Evolutionary conservation across 2,888 invertebrate species (phyloP), one percentile per base, ranked within the genome.

Genomic region (Dexiosoma caninum): DNA sequence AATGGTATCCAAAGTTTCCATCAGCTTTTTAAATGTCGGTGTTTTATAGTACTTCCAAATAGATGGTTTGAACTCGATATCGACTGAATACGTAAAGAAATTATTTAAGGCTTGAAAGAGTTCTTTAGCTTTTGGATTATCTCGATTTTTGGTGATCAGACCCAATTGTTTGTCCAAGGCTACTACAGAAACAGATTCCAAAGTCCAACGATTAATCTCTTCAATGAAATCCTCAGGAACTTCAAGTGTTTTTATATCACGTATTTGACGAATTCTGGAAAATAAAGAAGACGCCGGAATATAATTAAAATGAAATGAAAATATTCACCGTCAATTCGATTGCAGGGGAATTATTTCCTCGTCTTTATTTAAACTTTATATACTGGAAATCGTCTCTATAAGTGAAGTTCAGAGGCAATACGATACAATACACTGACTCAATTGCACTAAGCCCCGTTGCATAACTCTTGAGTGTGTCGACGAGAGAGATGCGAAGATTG

Each of bases 181-280:
- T 4, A 92, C 87, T 7, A 89, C 86, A 0, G 89, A 89, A 0
- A 91, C 88, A 0, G 91, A 92, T 87, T 94, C 94, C 16, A 94
- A 86, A 2, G 92, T 91, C 93, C 93, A 93, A 80, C 91, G 91
- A 69, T 91, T 91, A 0, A 93, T 84, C 82, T 92, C 91, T 19
- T 91, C 91, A 49, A 89, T 83, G 67, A 93, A 92, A 82, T 91
- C 85, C 0, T 85, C 86, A 0, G 91, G 89, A 49, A 91, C 88
- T 84, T 91, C 91, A 2, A 84, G 40, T 0, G 88, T 86, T 1
- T 21, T 60, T 0, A 85, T 74, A 83, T 90, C 86, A 2, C 90
- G 84, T 19, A 89, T 85, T 2, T 80, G 76, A 10, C 85, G 86
- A 5, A 91, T 90, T 53, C 91, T 91, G 2, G 14, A 53, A 53